Evolutionary conservation across 2,888 invertebrate genomes (phyloP).

Genomic region (Gnatocerus cornutus): DNA sequence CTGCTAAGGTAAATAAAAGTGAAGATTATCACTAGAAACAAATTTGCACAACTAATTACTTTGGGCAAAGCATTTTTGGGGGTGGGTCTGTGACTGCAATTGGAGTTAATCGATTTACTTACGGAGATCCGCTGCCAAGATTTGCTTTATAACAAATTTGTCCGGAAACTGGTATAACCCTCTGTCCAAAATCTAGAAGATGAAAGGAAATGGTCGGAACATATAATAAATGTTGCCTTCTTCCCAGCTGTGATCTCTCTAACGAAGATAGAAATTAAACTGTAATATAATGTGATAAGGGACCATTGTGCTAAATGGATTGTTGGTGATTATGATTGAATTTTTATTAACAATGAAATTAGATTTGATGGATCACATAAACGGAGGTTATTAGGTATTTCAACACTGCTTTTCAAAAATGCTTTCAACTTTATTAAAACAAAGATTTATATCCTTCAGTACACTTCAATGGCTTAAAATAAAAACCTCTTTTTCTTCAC

Average conservation of each 20-base stretch:
- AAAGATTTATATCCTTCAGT: neutral
- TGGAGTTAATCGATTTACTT: too few species aligned
- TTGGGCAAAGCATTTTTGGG: neutral
- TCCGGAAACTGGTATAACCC: neutral
- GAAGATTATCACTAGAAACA: neutral
- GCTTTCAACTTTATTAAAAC: slow-evolving; percentile 12
- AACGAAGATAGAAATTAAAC: slow-evolving; percentile 62
- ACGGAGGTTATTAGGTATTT: slow-evolving; percentile 27
- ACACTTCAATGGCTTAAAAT: slow-evolving; percentile 21
- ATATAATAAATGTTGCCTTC: slow-evolving; percentile 67
- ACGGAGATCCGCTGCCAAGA: too few species aligned
- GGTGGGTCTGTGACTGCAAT: too few species aligned
- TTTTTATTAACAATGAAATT: slow-evolving; percentile 30
- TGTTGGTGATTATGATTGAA: slow-evolving; percentile 53
- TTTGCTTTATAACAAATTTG: neutral
- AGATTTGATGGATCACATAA: slow-evolving; percentile 31
- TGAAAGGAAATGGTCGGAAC: slow-evolving; percentile 48
- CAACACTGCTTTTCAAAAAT: slow-evolving; percentile 42
- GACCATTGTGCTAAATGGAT: slow-evolving; percentile 60
- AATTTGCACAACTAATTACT: slow-evolving; percentile 1
- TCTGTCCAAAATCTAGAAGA: slow-evolving; percentile 27
- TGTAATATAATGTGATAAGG: slow-evolving; percentile 65
- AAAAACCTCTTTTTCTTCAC: slow-evolving; percentile 36
- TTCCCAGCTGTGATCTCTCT: slow-evolving; percentile 69
- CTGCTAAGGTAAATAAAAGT: neutral